Evolutionary conservation across 2,113 vertebrate genomes (phyloP), one percentile per base, ranked within the genome.

Genomic region (Origma solitaria): DNA sequence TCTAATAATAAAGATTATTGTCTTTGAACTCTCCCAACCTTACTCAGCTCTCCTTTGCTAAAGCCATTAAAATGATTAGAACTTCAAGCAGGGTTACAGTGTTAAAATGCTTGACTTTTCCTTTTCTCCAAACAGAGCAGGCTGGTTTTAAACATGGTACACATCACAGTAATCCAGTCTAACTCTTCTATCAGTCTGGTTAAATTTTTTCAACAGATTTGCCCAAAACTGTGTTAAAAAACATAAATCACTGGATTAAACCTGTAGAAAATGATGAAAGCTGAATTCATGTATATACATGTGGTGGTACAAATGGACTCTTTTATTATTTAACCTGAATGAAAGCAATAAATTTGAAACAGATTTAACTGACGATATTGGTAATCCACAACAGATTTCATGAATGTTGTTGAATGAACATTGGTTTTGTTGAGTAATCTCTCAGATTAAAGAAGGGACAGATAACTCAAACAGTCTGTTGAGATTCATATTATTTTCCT

Each of bases 261-360:
- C 92, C 97, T 98, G 97, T 96, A 98, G 90, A 88, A 96, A 96
- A 98, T 95, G 98, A 98, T 98, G 98, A 98, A 98, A 98, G 98
- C 97, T 95, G 92, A 97, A 97, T 97, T 98, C 94, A 3, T 98
- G 98, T 98, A 98, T 97, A 96, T 98, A 98, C 98, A 98, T 97
- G 96, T 97, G 97, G 98, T 95, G 88, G 96, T 97, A 98, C 97
- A 98, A 98, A 98, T 97, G 97, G 96, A 96, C 96, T 96, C 97
- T 98, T 98, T 98, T 98, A 97, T 98, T 98, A 97, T 98, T 98
- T 98, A 98, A 97, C 98, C 97, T 97, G 98, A 98, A 97, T 97
- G 97, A 98, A 98, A 97, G 97, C 97, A 97, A 98, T 98, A 98
- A 98, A 98, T 98, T 98, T 97, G 97, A 98, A 98, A 98, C 98